Evolutionary conservation across 2,797 vertebrate genomes (phyloP).

Genomic region (Sibirionetta formosa): DNA sequence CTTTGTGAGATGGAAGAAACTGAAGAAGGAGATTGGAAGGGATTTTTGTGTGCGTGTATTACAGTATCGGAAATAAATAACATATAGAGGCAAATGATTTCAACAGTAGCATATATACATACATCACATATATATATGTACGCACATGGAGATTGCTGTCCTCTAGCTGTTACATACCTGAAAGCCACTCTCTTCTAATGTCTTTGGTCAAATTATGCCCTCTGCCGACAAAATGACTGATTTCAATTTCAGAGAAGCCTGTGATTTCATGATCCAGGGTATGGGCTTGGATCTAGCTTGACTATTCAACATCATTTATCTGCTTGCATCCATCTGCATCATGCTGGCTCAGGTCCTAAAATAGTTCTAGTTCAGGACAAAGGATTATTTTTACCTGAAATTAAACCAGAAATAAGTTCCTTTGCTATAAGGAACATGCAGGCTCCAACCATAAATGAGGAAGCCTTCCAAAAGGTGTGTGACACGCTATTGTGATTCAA

Average conservation of each 20-base stretch:
- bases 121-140: neutral
- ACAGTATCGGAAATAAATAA: neutral
- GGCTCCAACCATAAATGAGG: neutral
- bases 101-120: neutral
- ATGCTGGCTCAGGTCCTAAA: neutral
- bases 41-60: neutral
- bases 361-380: neutral
- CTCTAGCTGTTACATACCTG: neutral
- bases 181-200: neutral
- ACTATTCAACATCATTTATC: neutral
- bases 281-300: neutral
- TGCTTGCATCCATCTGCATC: neutral
- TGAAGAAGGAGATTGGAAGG: neutral
- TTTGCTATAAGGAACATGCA: neutral
- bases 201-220: neutral
- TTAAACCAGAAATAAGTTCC: neutral
- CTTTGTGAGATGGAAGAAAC: neutral
- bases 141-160: rapidly evolving
- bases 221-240: neutral
- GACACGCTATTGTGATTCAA: too few relatives aligned
- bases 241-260: neutral
- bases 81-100: neutral
- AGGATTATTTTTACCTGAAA: neutral
- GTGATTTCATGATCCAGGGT: neutral
- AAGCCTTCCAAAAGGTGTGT: neutral